A percentile compares a stretch with the other conserved stretches of the same genome.
These are phyloP conservation scores for Macrocentrus cingulum DNA, from an alignment of 1,140 invertebrate species.

Conservation along the genomic window DNA sequence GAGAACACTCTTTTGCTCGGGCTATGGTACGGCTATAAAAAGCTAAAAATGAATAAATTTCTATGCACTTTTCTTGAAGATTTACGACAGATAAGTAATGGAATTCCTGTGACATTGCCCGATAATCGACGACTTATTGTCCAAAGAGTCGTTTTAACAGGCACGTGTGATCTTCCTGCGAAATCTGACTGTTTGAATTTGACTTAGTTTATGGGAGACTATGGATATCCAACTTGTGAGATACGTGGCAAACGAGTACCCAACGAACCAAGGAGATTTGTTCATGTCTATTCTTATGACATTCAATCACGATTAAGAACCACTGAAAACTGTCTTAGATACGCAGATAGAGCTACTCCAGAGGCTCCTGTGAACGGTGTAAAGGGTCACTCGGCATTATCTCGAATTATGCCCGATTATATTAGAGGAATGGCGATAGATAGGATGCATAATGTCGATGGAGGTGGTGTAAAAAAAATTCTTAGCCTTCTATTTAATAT, in stretches of 20 bases:
- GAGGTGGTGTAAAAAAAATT: constrained; percentile 12
- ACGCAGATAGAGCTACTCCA: neutral
- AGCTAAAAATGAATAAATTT: neutral
- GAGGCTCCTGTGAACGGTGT: neutral
- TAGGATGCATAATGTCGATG: constrained; percentile 14
- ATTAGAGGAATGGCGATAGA: constrained; percentile 5
- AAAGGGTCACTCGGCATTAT: constrained; percentile 4
- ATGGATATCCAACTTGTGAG: neutral
- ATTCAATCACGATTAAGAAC: neutral
- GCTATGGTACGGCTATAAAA: constrained; percentile 13
- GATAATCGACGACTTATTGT: neutral
- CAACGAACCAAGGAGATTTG: neutral
- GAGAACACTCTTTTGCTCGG: constrained; percentile 4
- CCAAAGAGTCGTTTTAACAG: neutral
- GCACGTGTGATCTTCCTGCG: constrained; percentile 3
- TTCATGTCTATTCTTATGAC: constrained; percentile 5
- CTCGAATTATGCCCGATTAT: neutral
- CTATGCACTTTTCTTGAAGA: neutral
- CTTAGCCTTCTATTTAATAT: neutral
- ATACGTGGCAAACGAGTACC: neutral
- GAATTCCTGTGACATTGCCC: neutral
- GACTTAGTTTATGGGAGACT: constrained; percentile 5
- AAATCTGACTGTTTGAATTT: constrained; percentile 14
- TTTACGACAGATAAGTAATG: neutral
- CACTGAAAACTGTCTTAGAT: neutral